A percentile compares a stretch with the other conserved stretches of the same genome.
Evolutionary conservation across 2,797 vertebrate species (phyloP).

Genomic region (Coilia nasus): DNA sequence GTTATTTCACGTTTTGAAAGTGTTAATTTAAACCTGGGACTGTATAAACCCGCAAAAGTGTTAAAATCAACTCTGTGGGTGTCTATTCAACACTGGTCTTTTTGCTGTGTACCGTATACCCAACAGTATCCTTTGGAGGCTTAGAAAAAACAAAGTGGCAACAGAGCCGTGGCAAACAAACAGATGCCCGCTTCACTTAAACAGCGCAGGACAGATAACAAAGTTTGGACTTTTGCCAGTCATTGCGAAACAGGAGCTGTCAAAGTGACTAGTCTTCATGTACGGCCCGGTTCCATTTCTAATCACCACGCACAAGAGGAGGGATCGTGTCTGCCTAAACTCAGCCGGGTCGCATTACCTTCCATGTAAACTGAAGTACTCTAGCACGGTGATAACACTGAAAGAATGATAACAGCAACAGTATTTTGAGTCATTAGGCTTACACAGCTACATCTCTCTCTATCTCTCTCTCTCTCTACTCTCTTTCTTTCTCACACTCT

Average conservation of each 20-base stretch:
- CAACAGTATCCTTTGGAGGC: not conserved
- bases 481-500: not conserved
- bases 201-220: not conserved
- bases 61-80: too few species aligned
- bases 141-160: not conserved
- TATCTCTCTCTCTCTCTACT: not conserved
- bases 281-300: slow-evolving; percentile 11
- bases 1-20: too few species aligned
- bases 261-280: slow-evolving; percentile 19
- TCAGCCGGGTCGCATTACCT: not conserved
- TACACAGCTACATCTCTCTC: not conserved
- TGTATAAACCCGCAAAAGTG: too few species aligned
- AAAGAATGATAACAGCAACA: not conserved
- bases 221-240: not conserved
- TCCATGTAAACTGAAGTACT: not conserved
- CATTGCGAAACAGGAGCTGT: slow-evolving; percentile 4
- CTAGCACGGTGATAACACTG: not conserved
- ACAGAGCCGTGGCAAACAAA: not conserved
- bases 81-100: too few species aligned
- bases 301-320: not conserved
- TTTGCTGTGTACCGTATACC: too few species aligned
- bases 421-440: not conserved
- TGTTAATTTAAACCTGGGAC: too few species aligned
- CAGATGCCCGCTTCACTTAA: not conserved
- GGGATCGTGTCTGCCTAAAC: not conserved